phyloP scores from a whole-genome alignment of 2,888 invertebrate genomes.

The Scrobipalpa atriplicella region DNA sequence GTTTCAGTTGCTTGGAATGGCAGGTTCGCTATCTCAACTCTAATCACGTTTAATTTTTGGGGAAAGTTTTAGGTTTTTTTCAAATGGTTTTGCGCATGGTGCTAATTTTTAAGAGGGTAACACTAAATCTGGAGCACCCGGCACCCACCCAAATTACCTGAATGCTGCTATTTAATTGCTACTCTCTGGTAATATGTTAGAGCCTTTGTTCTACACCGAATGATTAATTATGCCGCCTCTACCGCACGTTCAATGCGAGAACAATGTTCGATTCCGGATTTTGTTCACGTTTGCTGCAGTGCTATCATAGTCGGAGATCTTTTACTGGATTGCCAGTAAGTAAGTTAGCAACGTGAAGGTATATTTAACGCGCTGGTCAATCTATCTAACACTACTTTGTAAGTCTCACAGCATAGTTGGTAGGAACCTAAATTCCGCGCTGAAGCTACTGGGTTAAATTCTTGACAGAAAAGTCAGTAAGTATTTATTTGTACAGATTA shows the following conservation, averaged over 20 bases:
- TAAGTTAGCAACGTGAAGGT: not conserved
- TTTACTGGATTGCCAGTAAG: not conserved
- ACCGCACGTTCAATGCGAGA: not conserved
- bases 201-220: not conserved
- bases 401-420: too few species aligned
- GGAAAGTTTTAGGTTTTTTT: too few species aligned
- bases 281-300: constrained; percentile 2
- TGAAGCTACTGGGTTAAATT: too few species aligned
- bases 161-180: constrained; percentile 15
- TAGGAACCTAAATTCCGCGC: too few species aligned
- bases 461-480: too few species aligned
- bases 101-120: too few species aligned
- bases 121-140: not conserved
- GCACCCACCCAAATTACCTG: constrained; percentile 1
- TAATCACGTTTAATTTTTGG: too few species aligned
- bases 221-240: constrained; percentile 6
- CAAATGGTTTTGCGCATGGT: too few species aligned
- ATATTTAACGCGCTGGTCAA: not conserved
- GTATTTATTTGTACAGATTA: too few species aligned
- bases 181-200: not conserved
- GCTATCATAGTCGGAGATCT: constrained; percentile 1
- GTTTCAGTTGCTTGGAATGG: too few species aligned
- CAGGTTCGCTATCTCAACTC: too few species aligned
- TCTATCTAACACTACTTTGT: too few species aligned
- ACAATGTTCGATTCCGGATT: constrained; percentile 9